phyloP scores from a whole-genome alignment of 1,140 invertebrate species.

The Ostrea edulis region DNA sequence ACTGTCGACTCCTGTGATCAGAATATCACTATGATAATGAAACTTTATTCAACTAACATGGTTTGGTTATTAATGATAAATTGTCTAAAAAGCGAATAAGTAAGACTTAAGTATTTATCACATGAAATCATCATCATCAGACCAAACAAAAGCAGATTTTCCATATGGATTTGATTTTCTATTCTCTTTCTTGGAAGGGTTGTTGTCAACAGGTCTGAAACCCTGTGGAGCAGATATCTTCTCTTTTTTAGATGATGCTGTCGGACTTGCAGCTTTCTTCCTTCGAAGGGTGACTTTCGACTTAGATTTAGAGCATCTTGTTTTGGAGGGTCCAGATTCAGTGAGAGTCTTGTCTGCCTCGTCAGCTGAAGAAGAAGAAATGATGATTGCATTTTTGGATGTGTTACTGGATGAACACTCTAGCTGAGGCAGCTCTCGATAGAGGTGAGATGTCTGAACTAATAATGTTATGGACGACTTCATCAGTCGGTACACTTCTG shows the following conservation, averaged over 20 bases:
- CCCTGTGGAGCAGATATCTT: not conserved
- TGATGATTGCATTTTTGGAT: not conserved
- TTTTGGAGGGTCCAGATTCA: conserved; percentile 2
- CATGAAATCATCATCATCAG: no score
- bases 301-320: not conserved
- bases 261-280: not conserved
- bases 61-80: no score
- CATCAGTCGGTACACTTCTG: no score
- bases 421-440: not conserved
- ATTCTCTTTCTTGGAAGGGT: not conserved
- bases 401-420: not conserved
- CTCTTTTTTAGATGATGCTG: not conserved
- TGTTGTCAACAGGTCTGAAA: not conserved
- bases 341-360: conserved; percentile 23
- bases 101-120: no score
- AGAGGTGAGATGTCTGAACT: not conserved
- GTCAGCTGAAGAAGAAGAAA: not conserved
- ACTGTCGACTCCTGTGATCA: no score
- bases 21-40: no score
- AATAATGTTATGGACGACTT: no score
- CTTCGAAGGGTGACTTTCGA: not conserved
- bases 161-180: not conserved
- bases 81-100: no score
- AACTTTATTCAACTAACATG: no score
- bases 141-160: no score